Base-by-base conservation (phyloP, 2,113 vertebrate species). In the Gymnogyps californianus region DNA sequence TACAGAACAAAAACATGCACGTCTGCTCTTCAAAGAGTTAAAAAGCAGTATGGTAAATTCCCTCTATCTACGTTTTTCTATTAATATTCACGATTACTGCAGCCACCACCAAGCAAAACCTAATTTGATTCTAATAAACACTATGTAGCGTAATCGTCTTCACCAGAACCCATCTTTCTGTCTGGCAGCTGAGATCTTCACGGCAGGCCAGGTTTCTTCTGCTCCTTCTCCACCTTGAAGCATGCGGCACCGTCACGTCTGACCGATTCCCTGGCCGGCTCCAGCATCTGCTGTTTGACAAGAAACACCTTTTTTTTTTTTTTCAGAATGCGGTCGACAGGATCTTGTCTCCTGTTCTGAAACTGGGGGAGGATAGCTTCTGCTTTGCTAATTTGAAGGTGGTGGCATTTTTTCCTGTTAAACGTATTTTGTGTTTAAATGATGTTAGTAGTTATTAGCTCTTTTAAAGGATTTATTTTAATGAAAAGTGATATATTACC, bases 91-190 rank as follows among this genome's bases (percentile, higher is more conserved):
- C 7, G 7, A 10, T 26, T 51, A 11, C n/a, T 40, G 42, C 34
- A 44, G 49, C 32, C 32, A 52, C 36, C 6, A 22, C 32, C 47
- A 62, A 58, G 18, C 17, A 52, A 64, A 89, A 38, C 38, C 10
- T 13, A 10, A 29, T 22, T 34, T 55, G 49, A 69, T 40, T 59
- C 20, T 28, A 14, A 46, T 21, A 18, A 49, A 8, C 1, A 1
- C 12, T 32, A 0, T 4, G 26, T 4, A 40, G 29, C 2, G 1
- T 12, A 8, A 18, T 7, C 0, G 4, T 14, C 31, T 54, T 34
- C 11, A 21, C 12, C 22, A 16, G 55, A 38, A 19, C 26, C 46
- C 54, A 4, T 8, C 47, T 38, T 25, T 38, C 25, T 51, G 19
- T 4, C 49, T 16, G 44, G 40, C 17, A 29, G 34, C 0, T 6